Percentiles rank a stretch among this genome's conserved stretches.
Evolutionary conservation across 2,888 invertebrate species (phyloP).

Genomic region (Artemia sinica): DNA sequence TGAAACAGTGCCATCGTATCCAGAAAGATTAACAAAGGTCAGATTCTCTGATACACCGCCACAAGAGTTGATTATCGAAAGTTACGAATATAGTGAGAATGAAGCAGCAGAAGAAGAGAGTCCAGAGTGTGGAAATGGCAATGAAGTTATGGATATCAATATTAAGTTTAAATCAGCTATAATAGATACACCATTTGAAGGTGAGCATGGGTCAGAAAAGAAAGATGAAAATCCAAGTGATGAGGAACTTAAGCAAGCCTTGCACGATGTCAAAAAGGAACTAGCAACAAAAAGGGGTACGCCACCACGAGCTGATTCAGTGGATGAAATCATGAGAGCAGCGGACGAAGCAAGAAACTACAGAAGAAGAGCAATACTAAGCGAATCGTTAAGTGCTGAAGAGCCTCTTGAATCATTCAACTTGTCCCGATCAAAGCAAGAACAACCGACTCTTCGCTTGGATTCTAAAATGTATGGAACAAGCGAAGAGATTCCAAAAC

Average conservation of each 20-base stretch:
- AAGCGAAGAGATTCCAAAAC: too few species aligned
- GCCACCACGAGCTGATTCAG: constrained; percentile 1
- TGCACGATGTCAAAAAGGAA: neutral
- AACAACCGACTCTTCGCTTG: too few species aligned
- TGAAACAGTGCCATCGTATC: neutral
- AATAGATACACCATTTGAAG: neutral
- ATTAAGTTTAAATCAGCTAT: neutral
- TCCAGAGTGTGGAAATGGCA: too few species aligned
- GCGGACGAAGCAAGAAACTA: neutral
- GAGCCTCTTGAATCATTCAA: neutral
- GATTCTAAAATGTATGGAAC: too few species aligned
- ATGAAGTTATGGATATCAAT: neutral
- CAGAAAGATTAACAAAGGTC: constrained; percentile 4
- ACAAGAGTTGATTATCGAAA: neutral
- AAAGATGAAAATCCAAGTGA: neutral
- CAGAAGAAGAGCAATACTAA: neutral
- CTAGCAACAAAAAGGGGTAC: neutral
- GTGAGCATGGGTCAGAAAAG: neutral
- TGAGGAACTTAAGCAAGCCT: neutral
- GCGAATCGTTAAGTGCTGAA: neutral
- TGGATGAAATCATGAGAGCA: constrained; percentile 3
- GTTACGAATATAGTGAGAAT: neutral
- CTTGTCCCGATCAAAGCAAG: too few species aligned
- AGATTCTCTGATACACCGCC: neutral
- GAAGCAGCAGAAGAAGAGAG: neutral